Base-by-base conservation (phyloP, 1,140 invertebrate genomes). In the Macrocentrus cingulum region DNA sequence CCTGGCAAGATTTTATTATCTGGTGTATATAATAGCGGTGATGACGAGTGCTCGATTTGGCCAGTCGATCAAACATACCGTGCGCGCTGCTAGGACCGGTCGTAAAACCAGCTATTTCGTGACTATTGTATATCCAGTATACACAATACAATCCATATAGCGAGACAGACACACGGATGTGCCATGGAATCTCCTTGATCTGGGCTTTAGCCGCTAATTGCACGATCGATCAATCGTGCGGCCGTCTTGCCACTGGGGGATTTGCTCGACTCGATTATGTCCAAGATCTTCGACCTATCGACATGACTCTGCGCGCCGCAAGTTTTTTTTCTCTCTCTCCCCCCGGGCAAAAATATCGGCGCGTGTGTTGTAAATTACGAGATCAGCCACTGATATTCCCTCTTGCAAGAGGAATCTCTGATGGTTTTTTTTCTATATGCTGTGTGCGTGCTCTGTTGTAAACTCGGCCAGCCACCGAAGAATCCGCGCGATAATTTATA, bases 331-430 rank as follows among this genome's bases (percentile, higher is more conserved):
- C 15, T 46, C 44, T 42, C 39, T 6, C 13, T 46, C n/a, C 44
- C 44, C n/a, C n/a, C n/a, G n/a, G n/a, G n/a, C n/a, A n/a, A n/a
- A n/a, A n/a, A n/a, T n/a, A n/a, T n/a, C n/a, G 18, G 23, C 29
- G 29, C 18, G 18, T n/a, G 41, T 34, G 54, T 62, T 58, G 53
- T 58, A 58, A 62, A 62, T 62, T 55, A 55, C 52, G 51, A 62
- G 60, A 62, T 62, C 60, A 59, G 48, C 36, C 52, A 45, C 56
- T 50, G 56, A 56, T 56, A 59, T 59, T 59, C n/a, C 60, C 49
- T 41, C 18, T n/a, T n/a, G n/a, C n/a, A n/a, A n/a, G 22, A 48
- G 50, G 50, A 62, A 54, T 58, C 53, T 54, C 29, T 23, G 15
- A 29, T 36, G 19, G 39, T 25, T 37, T 36, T 61, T 61, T 61